phyloP scores from a whole-genome alignment of 2,797 vertebrate genomes.

The Dryobates pubescens region DNA sequence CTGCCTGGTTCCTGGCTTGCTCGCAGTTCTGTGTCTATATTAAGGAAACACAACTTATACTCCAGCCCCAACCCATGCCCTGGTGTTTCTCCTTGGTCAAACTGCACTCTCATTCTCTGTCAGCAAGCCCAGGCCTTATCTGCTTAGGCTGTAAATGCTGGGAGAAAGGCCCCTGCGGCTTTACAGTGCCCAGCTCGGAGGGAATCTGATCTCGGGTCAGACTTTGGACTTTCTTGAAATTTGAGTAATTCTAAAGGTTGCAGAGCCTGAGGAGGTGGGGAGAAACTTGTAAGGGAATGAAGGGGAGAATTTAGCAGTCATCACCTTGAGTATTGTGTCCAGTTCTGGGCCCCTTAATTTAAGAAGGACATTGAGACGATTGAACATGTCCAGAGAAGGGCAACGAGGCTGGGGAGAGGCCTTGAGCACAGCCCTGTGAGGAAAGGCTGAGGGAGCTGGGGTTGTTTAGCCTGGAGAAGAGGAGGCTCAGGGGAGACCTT shows the following conservation, averaged over 20 bases:
- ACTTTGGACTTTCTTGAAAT: conserved; percentile 21
- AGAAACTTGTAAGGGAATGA: neutral
- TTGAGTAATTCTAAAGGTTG: neutral
- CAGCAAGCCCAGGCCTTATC: neutral
- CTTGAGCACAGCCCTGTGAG: no score
- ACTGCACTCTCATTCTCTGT: neutral
- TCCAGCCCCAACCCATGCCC: neutral
- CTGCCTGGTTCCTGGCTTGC: neutral
- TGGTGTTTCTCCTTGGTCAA: neutral
- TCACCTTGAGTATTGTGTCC: no score
- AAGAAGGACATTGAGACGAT: no score
- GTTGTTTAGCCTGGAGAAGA: no score
- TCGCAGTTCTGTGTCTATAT: fast-evolving
- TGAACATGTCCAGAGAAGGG: no score
- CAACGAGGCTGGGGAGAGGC: no score
- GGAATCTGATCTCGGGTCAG: neutral
- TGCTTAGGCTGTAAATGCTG: neutral
- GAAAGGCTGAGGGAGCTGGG: no score
- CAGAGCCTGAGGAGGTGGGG: neutral
- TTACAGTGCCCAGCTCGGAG: neutral
- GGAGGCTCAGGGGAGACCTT: no score
- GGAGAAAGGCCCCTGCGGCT: neutral
- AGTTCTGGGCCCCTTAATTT: no score
- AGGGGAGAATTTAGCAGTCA: neutral
- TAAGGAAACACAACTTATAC: neutral